Conservation (phyloP, 2,888 invertebrate genomes). For the Torymus texanus region DNA sequence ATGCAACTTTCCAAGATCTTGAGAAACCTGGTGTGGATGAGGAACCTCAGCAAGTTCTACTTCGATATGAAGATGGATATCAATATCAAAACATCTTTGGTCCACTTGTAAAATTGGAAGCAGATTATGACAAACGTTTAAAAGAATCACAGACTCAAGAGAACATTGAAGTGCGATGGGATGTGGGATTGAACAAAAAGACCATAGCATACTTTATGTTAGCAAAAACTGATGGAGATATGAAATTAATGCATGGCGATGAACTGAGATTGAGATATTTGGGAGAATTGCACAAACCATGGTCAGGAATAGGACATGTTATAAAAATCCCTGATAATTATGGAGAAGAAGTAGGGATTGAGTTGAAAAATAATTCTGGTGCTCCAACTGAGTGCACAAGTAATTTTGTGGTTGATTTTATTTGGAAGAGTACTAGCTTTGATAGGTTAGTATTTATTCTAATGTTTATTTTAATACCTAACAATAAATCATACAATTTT, state of each 20-base stretch:
- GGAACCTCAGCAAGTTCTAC: conserved; percentile 89
- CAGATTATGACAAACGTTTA: conserved; percentile 97
- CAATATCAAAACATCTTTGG: conserved; percentile 99
- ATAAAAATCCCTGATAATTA: conserved; percentile 97
- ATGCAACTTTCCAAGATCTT: conserved; percentile 97
- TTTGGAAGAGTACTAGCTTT: conserved; percentile 99
- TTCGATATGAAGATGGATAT: conserved; percentile 97
- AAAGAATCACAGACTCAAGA: conserved; percentile 99
- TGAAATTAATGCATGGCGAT: conserved; percentile 99
- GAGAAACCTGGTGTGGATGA: conserved; percentile 99
- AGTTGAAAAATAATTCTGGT: conserved; percentile 92
- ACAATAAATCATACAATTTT: not conserved
- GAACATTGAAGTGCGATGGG: conserved; percentile 99
- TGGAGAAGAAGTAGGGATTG: conserved; percentile 98
- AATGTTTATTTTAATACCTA: not conserved
- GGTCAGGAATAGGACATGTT: conserved; percentile 99
- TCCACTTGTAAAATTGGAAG: conserved; percentile 94
- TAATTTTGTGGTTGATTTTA: conserved; percentile 98
- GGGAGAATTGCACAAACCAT: conserved; percentile 94
- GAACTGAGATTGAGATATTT: conserved; percentile 94
- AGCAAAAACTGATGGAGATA: conserved; percentile 98
- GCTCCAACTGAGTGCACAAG: conserved; percentile 96
- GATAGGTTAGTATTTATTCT: conserved; percentile 81
- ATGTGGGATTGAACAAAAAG: conserved; percentile 98
- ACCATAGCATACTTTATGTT: conserved; percentile 98